Evolutionary conservation across 2,797 vertebrate genomes (phyloP), one percentile per base, ranked within the genome.

Genomic region (Galagoides demidoff): DNA sequence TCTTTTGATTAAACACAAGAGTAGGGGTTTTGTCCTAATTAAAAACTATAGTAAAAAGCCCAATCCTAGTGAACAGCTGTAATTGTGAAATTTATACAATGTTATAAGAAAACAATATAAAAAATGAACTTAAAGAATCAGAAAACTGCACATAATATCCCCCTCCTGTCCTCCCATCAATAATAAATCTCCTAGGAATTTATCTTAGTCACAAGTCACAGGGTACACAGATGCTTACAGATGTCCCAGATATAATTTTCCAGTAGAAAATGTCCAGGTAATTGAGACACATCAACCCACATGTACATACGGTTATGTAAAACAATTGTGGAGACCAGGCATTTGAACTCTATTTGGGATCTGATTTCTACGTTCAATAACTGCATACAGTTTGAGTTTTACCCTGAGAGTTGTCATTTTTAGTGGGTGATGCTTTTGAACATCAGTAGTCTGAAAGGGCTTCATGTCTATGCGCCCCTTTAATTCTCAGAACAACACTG

Each of bases 41-140:
- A 45, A 71, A 88, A 70, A 34, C 39, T 27, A n/a, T 31, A 19
- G 45, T 90, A 64, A 90, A 95, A 95, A 59, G 8, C 34, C 39
- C 52, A 95, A 34, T 64, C 17, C 57, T 64, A 82, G 55, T 73
- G 81, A 96, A 95, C 39, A 43, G 39, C n/a, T n/a, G 55, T 77
- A 61, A 34, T 43, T 23, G n/a, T 85, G 27, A 96, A 90, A 89
- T 66, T 55, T 68, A 12, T 55, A 49, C 16, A 64, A 31, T 85
- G 76, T 81, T 81, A 27, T 78, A 71, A 77, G 66, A 57, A 70
- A 93, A 68, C 37, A n/a, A 89, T 52, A 79, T 90, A 23, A 85
- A 95, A 95, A 92, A 85, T 13, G 34, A 59, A 78, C 43, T 81
- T 76, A 43, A 85, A 45, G 83, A 94, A 92, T 78, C 34, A 86